phyloP scores from a whole-genome alignment of 1,140 invertebrate species.

The Bombus soroeensis region DNA sequence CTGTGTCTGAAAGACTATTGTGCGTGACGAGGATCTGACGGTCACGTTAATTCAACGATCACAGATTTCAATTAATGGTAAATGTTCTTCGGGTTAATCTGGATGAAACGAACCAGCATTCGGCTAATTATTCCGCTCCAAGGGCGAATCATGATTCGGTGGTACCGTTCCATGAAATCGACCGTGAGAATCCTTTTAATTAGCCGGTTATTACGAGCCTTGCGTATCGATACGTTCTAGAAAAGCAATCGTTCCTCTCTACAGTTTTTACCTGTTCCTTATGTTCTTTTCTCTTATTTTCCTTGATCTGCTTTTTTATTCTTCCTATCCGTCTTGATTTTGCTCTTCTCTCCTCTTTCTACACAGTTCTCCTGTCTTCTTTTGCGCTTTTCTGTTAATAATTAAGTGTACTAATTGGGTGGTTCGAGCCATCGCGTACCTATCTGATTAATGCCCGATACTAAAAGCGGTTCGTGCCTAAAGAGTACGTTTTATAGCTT shows the following conservation, averaged over 20 bases:
- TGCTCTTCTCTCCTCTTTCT: neutral
- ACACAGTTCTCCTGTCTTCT: slow-evolving; percentile 22
- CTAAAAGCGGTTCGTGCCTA: slow-evolving; percentile 46
- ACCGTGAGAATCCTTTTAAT: slow-evolving; percentile 58
- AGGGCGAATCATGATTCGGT: slow-evolving; percentile 4
- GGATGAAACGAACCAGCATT: neutral
- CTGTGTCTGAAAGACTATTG: neutral
- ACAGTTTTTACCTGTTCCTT: neutral
- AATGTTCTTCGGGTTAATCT: neutral
- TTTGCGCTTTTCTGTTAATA: slow-evolving; percentile 18
- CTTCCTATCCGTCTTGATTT: neutral
- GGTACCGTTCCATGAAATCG: slow-evolving; percentile 37
- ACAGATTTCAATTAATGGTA: neutral
- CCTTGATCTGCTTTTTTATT: neutral
- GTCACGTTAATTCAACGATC: neutral
- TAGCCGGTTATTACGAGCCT: slow-evolving; percentile 39
- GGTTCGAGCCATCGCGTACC: slow-evolving; percentile 33
- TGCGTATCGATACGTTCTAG: slow-evolving; percentile 3
- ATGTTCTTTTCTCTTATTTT: neutral
- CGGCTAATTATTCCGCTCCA: slow-evolving; percentile 44
- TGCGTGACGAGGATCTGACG: neutral
- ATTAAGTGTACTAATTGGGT: slow-evolving; percentile 57
- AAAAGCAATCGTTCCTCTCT: slow-evolving; percentile 7
- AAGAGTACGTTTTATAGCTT: slow-evolving; percentile 52
- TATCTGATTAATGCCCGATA: slow-evolving; percentile 57